Percentiles rank a stretch among this genome's conserved stretches.
These are phyloP conservation scores for Armadillidium nasatum DNA, from an alignment of 1,140 invertebrate genomes.

Conservation along the genomic window DNA sequence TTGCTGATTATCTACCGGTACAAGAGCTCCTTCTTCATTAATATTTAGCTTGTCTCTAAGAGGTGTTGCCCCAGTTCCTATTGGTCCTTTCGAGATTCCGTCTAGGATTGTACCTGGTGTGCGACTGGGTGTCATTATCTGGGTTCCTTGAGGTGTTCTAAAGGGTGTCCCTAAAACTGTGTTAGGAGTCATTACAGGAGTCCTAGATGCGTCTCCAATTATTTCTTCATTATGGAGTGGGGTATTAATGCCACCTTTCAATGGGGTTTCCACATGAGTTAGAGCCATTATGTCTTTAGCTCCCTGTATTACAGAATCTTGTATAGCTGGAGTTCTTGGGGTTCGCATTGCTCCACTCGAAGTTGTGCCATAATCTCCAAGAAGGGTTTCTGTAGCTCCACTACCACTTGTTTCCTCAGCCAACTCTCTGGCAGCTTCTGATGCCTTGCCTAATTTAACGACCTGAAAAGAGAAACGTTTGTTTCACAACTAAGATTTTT, in stretches of 20 bases:
- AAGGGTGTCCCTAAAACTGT: slow-evolving; percentile 92
- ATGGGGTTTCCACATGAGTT: slow-evolving; percentile 92
- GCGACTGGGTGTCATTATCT: slow-evolving; percentile 42
- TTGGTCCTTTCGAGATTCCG: slow-evolving; percentile 27
- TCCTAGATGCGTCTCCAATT: slow-evolving; percentile 68
- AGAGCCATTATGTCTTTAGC: slow-evolving; percentile 98
- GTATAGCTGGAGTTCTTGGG: slow-evolving; percentile 73
- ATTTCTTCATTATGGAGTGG: slow-evolving; percentile 86
- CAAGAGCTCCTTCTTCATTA: slow-evolving; percentile 74
- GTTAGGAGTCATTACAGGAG: slow-evolving; percentile 81
- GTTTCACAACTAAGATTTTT: slow-evolving; percentile 19
- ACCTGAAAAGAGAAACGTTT: slow-evolving; percentile 60
- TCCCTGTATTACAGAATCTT: slow-evolving; percentile 69
- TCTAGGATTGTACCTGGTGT: slow-evolving; percentile 40
- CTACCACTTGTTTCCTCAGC: slow-evolving; percentile 76
- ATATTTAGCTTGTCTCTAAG: slow-evolving; percentile 92
- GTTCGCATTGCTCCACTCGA: slow-evolving; percentile 65
- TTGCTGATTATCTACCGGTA: slow-evolving; percentile 46
- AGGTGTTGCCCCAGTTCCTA: slow-evolving; percentile 53
- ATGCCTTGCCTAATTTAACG: slow-evolving; percentile 92
- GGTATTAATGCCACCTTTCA: slow-evolving; percentile 92
- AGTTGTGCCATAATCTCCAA: slow-evolving; percentile 87
- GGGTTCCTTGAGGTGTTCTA: slow-evolving; percentile 55
- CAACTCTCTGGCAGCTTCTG: slow-evolving; percentile 87
- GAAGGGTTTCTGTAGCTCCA: slow-evolving; percentile 72